Conservation (phyloP, 2,113 vertebrate species). For the Urocynchramus pylzowi region DNA sequence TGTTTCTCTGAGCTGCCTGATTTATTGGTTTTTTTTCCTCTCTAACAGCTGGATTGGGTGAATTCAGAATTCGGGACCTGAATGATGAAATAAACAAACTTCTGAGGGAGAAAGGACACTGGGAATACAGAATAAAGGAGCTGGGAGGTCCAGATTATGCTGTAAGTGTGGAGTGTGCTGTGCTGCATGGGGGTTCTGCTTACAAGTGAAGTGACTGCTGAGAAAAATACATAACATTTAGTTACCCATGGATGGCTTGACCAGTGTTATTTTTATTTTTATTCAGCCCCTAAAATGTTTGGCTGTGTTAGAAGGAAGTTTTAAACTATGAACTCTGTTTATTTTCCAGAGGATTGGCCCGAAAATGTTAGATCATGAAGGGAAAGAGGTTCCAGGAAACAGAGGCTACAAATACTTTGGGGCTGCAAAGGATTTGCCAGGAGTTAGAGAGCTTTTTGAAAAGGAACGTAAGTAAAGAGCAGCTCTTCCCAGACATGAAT, state of each 20-base stretch:
- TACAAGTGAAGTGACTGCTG: not conserved
- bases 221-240: not conserved
- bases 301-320: not conserved
- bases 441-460: constrained; percentile 94
- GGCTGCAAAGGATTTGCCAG: constrained; percentile 93
- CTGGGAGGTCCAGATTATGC: constrained; percentile 91
- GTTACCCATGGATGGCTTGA: not conserved
- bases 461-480: constrained; percentile 86
- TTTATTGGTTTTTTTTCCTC: not conserved
- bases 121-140: constrained; percentile 93
- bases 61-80: constrained; percentile 94
- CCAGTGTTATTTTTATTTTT: not conserved
- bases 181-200: not conserved
- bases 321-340: not conserved
- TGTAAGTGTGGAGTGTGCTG: constrained; percentile 67
- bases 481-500: not conserved
- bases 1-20: not conserved
- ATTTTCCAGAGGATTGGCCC: constrained; percentile 85
- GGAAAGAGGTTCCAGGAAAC: constrained; percentile 96
- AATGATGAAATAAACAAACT: constrained; percentile 99
- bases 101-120: constrained; percentile 96
- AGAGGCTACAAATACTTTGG: constrained; percentile 98
- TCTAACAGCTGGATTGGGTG: constrained; percentile 88
- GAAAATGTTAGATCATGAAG: constrained; percentile 94
- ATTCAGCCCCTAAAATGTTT: not conserved